Evolutionary conservation across 2,797 vertebrate species (phyloP), one percentile per base, ranked within the genome.

Genomic region (Pterois miles): DNA sequence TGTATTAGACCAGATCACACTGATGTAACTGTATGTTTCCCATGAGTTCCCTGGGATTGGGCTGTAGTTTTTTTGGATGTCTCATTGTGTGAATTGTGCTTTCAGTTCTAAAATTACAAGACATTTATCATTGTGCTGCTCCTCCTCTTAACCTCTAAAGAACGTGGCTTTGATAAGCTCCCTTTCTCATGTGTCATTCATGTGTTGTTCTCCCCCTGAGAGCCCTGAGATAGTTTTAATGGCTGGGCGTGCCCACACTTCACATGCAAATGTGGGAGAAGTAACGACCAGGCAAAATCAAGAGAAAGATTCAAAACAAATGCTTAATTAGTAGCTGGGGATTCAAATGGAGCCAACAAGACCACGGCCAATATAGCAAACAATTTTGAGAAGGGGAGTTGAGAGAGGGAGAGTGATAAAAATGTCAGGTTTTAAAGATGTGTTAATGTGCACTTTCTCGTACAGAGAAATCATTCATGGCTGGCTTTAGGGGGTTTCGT

Each of bases 321-420:
- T 90, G 87, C 60, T 75, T 93, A 94, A 93, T 94, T 94, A 94
- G 87, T 90, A 91, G 85, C 85, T 89, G 62, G 84, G 85, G 87
- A 88, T 86, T 88, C 75, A 76, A 88, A 90, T 81, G 76, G 82
- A 87, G 85, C 87, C 85, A 88, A 70, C 38, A 64, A 82, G 76
- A 80, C 88, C 86, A 75, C 82, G 83, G 78, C 68, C 75, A 76
- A 86, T 83, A 83, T 71, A 82, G 80, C 81, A 89, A 89, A 86
- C 73, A 81, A 56, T 83, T 88, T 80, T 80, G 60, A 78, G 50
- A 81, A 65, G 71, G 57, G 76, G 84, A 86, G 82, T 73, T 2
- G 9, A 63, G 74, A 65, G 74, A 75, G 50, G 63, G 71, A 74
- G 82, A 67, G 83, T 69, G 83, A 81, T 82, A 77, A 73, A 87